These are phyloP conservation scores for Mystacides longicornis DNA, from an alignment of 2,888 invertebrate genomes.

Conservation along the genomic window DNA sequence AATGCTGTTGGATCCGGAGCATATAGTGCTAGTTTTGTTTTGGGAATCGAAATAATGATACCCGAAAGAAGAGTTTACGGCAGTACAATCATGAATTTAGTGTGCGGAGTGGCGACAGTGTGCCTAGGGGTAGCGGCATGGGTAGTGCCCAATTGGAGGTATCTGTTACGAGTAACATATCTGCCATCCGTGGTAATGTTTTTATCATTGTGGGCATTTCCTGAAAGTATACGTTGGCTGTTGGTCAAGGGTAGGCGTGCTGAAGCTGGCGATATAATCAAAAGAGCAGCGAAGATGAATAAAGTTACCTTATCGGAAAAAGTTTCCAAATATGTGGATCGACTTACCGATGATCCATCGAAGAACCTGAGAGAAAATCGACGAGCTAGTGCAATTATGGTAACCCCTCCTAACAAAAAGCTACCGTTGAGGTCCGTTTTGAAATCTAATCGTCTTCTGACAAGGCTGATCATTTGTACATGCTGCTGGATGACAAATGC, in stretches of 20 bases:
- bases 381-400: background rate
- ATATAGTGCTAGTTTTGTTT: conserved; percentile 52
- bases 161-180: conserved; percentile 57
- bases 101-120: conserved; percentile 53
- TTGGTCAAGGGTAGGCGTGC: conserved; percentile 58
- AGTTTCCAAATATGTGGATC: conserved; percentile 21
- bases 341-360: conserved; percentile 3
- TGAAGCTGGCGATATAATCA: conserved; percentile 55
- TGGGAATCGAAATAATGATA: conserved; percentile 63
- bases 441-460: conserved; percentile 33
- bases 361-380: background rate
- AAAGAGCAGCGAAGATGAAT: conserved; percentile 51
- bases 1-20: conserved; percentile 51
- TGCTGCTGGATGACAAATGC: conserved; percentile 75
- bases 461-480: conserved; percentile 55
- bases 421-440: conserved; percentile 20
- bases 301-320: conserved; percentile 19
- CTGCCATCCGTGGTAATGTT: conserved; percentile 60
- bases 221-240: conserved; percentile 70
- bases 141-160: conserved; percentile 60
- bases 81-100: conserved; percentile 56
- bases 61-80: conserved; percentile 57
- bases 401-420: conserved; percentile 7
- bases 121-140: conserved; percentile 62
- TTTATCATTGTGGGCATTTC: conserved; percentile 56